Evolutionary conservation across 2,113 vertebrate species (phyloP).

Genomic region (Megaceryle torquata): DNA sequence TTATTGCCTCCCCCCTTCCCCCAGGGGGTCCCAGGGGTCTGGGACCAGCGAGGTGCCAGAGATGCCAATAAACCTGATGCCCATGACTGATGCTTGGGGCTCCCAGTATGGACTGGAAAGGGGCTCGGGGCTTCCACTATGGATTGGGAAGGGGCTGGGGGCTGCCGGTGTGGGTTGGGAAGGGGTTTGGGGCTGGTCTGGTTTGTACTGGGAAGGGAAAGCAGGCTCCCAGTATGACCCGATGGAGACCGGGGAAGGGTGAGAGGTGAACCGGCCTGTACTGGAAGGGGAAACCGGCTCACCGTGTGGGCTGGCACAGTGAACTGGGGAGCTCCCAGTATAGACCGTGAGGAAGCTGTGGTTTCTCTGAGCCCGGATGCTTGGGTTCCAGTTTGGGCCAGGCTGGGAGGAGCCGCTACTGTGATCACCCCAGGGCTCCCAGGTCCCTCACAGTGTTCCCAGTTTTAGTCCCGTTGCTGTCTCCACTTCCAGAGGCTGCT

Average conservation of each 20-base stretch:
- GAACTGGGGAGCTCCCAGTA: neutral
- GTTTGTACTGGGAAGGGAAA: too few relatives aligned
- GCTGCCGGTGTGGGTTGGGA: too few relatives aligned
- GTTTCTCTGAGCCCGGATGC: fast-evolving
- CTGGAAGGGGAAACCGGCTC: too few relatives aligned
- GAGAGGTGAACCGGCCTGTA: too few relatives aligned
- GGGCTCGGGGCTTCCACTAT: neutral
- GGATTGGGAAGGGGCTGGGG: neutral
- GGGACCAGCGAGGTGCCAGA: neutral
- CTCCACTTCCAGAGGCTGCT: neutral
- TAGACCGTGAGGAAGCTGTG: neutral
- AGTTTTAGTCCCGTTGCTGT: neutral
- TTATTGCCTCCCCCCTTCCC: neutral
- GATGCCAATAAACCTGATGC: neutral
- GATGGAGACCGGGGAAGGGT: too few relatives aligned
- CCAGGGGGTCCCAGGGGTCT: too few relatives aligned
- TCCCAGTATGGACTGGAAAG: neutral
- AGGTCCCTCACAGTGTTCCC: neutral
- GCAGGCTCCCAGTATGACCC: too few relatives aligned
- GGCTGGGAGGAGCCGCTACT: neutral
- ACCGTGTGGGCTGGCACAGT: too few relatives aligned
- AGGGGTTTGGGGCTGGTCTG: neutral
- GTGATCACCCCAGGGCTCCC: neutral
- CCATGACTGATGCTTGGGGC: neutral
- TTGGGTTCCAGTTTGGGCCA: neutral